These are phyloP conservation scores for Python bivittatus DNA, from an alignment of 2,113 vertebrate genomes.

Conservation along the genomic window DNA sequence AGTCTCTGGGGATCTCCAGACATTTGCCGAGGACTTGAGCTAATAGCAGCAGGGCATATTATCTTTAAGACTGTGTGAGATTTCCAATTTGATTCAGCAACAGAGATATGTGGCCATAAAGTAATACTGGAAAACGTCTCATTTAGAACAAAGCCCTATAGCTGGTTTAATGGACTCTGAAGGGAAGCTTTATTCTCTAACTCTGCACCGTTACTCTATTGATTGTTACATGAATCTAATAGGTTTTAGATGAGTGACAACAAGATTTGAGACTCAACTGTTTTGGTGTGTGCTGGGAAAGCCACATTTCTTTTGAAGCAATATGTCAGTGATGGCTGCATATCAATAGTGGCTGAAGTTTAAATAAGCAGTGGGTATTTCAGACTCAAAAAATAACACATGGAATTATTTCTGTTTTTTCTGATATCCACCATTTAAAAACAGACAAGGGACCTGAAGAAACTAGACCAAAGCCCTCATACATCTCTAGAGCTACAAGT, in stretches of 20 bases:
- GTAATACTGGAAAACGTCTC: background rate
- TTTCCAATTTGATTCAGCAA: background rate
- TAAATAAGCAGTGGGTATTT: background rate
- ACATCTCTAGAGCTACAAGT: background rate
- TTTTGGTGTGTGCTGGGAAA: background rate
- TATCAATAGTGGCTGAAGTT: background rate
- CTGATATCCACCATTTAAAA: background rate
- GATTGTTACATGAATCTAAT: background rate
- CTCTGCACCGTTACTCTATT: background rate
- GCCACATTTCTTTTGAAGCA: background rate
- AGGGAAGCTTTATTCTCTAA: background rate
- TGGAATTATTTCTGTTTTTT: background rate
- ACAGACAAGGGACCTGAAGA: background rate
- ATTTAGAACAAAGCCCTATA: background rate
- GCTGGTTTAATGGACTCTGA: background rate
- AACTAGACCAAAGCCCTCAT: background rate
- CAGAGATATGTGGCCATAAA: background rate
- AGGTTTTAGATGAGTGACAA: background rate
- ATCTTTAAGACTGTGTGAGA: background rate
- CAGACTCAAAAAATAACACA: background rate
- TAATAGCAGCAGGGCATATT: background rate
- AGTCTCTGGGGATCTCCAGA: background rate
- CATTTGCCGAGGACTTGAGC: background rate
- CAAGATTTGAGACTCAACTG: background rate
- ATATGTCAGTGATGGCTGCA: background rate